Percentiles rank a stretch among this genome's conserved stretches.
phyloP scores from a whole-genome alignment of 2,797 vertebrate genomes.

The Sebastes goodei region DNA sequence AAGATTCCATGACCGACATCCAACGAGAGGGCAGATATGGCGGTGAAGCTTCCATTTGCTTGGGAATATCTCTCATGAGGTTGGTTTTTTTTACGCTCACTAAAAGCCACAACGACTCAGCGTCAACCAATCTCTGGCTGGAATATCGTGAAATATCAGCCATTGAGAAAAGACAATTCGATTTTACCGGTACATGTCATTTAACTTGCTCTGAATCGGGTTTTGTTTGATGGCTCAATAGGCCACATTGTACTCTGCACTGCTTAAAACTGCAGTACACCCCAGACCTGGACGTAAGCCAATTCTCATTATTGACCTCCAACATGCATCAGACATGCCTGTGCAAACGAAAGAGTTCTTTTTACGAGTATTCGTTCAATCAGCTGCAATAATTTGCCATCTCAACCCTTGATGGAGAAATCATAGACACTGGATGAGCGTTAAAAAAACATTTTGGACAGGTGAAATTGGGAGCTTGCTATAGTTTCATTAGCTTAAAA shows the following conservation, averaged over 20 bases:
- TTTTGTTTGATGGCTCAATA: background rate
- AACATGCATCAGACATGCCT: background rate
- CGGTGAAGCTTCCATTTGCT: slow-evolving; percentile 28
- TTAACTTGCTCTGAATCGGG: slow-evolving; percentile 10
- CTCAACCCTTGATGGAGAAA: background rate
- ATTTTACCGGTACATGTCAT: slow-evolving; percentile 29
- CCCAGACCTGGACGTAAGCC: background rate
- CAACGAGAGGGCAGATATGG: slow-evolving; percentile 28
- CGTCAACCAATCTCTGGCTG: slow-evolving; percentile 29
- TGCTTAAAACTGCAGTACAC: background rate
- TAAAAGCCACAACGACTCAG: slow-evolving; percentile 37
- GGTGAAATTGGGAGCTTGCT: background rate
- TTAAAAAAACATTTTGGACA: slow-evolving; percentile 3
- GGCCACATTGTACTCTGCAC: background rate
- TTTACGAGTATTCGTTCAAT: background rate
- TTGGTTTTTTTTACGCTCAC: background rate
- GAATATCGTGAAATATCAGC: slow-evolving; percentile 10
- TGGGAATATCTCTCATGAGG: slow-evolving; percentile 34
- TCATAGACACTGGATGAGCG: background rate
- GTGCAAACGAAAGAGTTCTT: background rate
- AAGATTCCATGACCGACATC: slow-evolving; percentile 31
- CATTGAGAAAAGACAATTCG: slow-evolving; percentile 31
- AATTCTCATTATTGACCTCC: background rate
- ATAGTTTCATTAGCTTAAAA: slow-evolving; percentile 66
- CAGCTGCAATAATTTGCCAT: background rate